These are phyloP conservation scores for Muscina levida DNA, from an alignment of 2,888 invertebrate genomes.

Conservation along the genomic window DNA sequence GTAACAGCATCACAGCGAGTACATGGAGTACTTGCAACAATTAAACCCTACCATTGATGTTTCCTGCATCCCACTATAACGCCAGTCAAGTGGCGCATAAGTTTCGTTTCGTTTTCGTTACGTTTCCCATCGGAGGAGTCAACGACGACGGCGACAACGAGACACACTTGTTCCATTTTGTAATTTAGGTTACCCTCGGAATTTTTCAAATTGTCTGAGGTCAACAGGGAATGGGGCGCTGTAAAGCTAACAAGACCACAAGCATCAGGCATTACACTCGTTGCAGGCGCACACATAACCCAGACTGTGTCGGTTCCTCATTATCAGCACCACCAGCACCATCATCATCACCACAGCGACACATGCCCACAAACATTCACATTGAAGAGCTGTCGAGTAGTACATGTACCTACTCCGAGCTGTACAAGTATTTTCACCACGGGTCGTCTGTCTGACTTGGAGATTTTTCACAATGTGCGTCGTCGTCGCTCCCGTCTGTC, in stretches of 20 bases:
- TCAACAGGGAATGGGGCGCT: slow-evolving; percentile 43
- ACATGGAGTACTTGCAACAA: neutral
- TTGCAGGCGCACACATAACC: neutral
- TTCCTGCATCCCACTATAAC: slow-evolving; percentile 20
- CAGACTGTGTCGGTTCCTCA: neutral
- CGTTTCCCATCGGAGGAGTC: slow-evolving; percentile 19
- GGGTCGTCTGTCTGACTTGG: neutral
- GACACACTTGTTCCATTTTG: slow-evolving; percentile 56
- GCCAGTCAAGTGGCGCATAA: neutral
- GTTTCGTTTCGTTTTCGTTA: slow-evolving; percentile 30
- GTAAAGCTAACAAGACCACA: slow-evolving; percentile 21
- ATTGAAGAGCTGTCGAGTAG: neutral
- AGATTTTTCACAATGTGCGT: slow-evolving; percentile 25
- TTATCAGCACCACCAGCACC: neutral
- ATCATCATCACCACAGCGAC: neutral
- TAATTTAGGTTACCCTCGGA: slow-evolving; percentile 66
- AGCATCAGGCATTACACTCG: neutral
- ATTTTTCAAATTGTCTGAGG: slow-evolving; percentile 61
- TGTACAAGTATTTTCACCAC: too few relatives aligned
- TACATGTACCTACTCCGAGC: too few relatives aligned
- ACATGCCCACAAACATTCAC: neutral
- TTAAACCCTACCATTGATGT: slow-evolving; percentile 21
- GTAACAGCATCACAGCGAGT: neutral
- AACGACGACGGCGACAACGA: slow-evolving; percentile 11
- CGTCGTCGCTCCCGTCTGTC: neutral